phyloP scores from a whole-genome alignment of 2,888 invertebrate genomes.

The Melinaea marsaeus region DNA sequence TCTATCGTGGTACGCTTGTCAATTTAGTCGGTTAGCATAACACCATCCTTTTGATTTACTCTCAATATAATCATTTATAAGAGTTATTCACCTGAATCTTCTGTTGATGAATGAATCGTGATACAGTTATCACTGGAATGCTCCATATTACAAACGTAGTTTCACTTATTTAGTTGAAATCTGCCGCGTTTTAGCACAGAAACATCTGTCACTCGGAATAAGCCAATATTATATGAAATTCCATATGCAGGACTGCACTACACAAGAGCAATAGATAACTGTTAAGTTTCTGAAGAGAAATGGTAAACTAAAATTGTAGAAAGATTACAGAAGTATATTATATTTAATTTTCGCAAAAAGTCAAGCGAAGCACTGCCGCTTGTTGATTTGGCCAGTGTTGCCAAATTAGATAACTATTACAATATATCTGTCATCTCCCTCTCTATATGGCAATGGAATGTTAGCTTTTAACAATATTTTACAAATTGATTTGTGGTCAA shows the following conservation, averaged over 20 bases:
- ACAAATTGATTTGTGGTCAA: too few relatives aligned
- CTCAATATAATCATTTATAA: conserved; percentile 31
- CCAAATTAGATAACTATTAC: conserved; percentile 31
- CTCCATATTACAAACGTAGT: conserved; percentile 49
- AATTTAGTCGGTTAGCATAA: conserved; percentile 45
- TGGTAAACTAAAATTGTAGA: conserved; percentile 21
- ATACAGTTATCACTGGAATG: conserved; percentile 42
- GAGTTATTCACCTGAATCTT: conserved; percentile 47
- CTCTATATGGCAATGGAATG: too few relatives aligned
- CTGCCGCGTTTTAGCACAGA: conserved; percentile 59
- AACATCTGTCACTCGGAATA: conserved; percentile 62
- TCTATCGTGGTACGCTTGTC: conserved; percentile 22
- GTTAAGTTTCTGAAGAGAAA: conserved; percentile 14
- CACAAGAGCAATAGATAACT: conserved; percentile 13
- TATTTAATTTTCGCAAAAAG: conserved; percentile 38
- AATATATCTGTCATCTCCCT: too few relatives aligned
- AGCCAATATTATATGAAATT: conserved; percentile 47
- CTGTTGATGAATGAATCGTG: conserved; percentile 44
- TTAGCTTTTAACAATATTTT: too few relatives aligned
- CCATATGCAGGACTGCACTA: conserved; percentile 28
- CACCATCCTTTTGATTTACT: conserved; percentile 35
- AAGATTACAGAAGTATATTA: conserved; percentile 22
- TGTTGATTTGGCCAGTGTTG: conserved; percentile 67
- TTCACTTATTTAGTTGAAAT: conserved; percentile 45
- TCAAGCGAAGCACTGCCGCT: conserved; percentile 50